phyloP scores from a whole-genome alignment of 2,888 invertebrate species.

The Doris montereyensis region DNA sequence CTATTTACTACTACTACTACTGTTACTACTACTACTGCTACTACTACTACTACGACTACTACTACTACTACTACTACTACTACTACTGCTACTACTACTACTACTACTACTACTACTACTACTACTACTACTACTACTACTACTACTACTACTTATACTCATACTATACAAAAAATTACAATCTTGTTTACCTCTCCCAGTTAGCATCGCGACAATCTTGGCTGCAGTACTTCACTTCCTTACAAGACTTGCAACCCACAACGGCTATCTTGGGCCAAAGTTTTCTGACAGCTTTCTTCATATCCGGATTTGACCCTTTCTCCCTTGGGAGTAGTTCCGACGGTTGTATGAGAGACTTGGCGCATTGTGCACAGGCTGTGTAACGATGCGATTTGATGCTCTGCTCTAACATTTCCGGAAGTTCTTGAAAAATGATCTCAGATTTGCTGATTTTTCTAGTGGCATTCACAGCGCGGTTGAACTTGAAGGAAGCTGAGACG shows the following conservation, averaged over 20 bases:
- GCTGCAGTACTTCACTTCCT: slow-evolving; percentile 30
- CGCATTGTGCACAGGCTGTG: slow-evolving; percentile 29
- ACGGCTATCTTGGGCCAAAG: slow-evolving; percentile 6
- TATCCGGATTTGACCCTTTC: background rate
- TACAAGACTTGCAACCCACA: slow-evolving; percentile 6
- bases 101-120: slow-evolving; percentile 11
- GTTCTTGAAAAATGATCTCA: slow-evolving; percentile 16
- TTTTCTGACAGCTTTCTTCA: slow-evolving; percentile 21
- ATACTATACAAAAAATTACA: too few species aligned
- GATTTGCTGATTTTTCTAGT: slow-evolving; percentile 4
- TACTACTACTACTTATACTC: slow-evolving; percentile 9
- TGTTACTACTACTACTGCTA: slow-evolving; percentile 12
- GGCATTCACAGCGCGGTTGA: slow-evolving; percentile 4
- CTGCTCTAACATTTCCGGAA: slow-evolving; percentile 28
- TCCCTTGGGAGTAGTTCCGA: slow-evolving; percentile 13
- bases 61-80: slow-evolving; percentile 20
- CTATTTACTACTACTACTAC: slow-evolving; percentile 20
- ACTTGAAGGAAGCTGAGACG: background rate
- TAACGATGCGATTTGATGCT: slow-evolving; percentile 5
- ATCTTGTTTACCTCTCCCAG: slow-evolving; percentile 21
- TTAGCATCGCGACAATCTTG: slow-evolving; percentile 20
- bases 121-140: slow-evolving; percentile 20
- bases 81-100: slow-evolving; percentile 9
- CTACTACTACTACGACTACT: slow-evolving; percentile 7
- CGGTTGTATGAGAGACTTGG: slow-evolving; percentile 21